Base-by-base conservation (phyloP, 2,888 invertebrate genomes). In the Chloroclysta siterata region DNA sequence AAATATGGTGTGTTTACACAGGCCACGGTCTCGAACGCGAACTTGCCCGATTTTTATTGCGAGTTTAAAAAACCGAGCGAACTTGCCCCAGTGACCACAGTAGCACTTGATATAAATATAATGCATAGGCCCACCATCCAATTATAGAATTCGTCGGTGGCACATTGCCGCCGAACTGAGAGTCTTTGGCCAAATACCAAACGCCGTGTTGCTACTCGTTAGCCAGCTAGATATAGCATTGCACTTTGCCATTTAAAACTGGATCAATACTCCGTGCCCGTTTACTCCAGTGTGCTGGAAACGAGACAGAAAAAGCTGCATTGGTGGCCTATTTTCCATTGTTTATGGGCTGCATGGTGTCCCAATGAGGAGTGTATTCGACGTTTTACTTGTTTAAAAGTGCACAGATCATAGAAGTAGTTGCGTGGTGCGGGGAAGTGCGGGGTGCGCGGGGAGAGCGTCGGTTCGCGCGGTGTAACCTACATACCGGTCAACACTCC, bases 401-500 rank as follows among this genome's bases (percentile, higher is more conserved):
- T 88, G 89, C 90, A 89, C 83, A 81, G 88, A 83, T 88, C 85
- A 84, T 85, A 87, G 88, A 85, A 84, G 88, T 86, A 88, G 90
- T 81, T 88, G 87, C 85, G 88, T 82, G 73, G 76, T 74, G 77
- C 72, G 75, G 72, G 72, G 57, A 63, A 71, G 70, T 66, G 75
- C 55, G 70, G 62, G 69, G 68, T 68, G 74, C 60, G 74, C 72
- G 75, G 79, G 69, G 81, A 73, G 80, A 73, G 80, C 81, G 86
- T 79, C 81, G 85, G 87, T 87, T 87, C 85, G 90, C 86, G 90
- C 89, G 76, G 84, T 83, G 89, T 92, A 91, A 92, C 93, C 93
- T 91, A 93, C 88, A 93, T 93, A 88, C 92, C 92, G 93, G 93
- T 93, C 93, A 93, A 89, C 92, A 93, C 92, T 92, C 93, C 93